phyloP scores from a whole-genome alignment of 2,797 vertebrate species.

The Graptemys geographica region DNA sequence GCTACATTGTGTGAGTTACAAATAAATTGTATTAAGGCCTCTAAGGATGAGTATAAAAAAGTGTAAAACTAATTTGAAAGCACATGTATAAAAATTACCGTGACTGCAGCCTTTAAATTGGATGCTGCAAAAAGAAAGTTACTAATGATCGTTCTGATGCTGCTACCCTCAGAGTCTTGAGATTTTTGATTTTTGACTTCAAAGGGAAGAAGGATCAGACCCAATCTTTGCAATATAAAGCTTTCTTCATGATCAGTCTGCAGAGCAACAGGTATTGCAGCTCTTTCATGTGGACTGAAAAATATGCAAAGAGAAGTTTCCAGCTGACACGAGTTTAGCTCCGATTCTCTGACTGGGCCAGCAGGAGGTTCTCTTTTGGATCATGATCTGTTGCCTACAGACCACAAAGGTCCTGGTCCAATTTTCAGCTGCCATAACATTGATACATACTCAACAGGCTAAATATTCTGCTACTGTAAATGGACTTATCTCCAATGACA shows the following conservation, averaged over 20 bases:
- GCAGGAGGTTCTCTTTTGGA: background rate
- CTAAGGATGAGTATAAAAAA: background rate
- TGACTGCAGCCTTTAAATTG: conserved; percentile 62
- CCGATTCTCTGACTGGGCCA: accelerated
- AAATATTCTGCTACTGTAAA: background rate
- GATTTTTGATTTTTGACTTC: conserved; percentile 46
- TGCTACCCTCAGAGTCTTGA: background rate
- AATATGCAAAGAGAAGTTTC: conserved; percentile 27
- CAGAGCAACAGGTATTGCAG: conserved; percentile 29
- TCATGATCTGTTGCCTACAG: background rate
- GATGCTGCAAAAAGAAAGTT: conserved; percentile 48
- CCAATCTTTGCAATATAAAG: conserved; percentile 16
- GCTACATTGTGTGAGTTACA: background rate
- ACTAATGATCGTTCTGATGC: conserved; percentile 57
- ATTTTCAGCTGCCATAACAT: background rate
- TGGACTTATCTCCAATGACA: background rate
- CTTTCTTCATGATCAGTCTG: conserved; percentile 11
- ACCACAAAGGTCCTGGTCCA: background rate
- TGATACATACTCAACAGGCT: background rate
- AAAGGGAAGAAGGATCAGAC: conserved; percentile 44
- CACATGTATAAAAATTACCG: conserved; percentile 39
- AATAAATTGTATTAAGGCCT: background rate
- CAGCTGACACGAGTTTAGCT: background rate
- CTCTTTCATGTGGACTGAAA: conserved; percentile 34
- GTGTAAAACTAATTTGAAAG: conserved; percentile 61